These are phyloP conservation scores for Sebastiscus tertius DNA, from an alignment of 2,797 vertebrate species.

Conservation along the genomic window DNA sequence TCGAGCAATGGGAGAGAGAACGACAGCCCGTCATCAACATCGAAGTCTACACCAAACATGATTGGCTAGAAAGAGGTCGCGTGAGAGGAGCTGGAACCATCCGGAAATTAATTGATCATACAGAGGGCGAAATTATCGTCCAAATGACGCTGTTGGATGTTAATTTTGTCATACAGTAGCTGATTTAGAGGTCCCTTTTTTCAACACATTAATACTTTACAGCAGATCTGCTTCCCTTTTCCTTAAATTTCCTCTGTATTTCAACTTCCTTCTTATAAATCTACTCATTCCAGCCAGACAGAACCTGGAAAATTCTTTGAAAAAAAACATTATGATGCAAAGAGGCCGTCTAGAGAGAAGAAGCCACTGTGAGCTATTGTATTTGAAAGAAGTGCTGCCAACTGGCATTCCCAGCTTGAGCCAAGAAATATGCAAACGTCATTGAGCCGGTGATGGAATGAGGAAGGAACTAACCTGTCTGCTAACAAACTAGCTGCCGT, in stretches of 20 bases:
- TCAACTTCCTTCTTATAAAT: constrained; percentile 14
- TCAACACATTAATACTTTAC: neutral
- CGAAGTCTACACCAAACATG: too few species aligned
- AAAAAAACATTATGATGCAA: constrained; percentile 11
- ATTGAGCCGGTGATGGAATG: neutral
- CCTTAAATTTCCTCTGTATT: neutral
- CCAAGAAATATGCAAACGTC: neutral
- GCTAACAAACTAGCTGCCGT: neutral
- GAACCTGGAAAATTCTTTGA: constrained; percentile 4
- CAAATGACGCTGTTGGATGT: too few species aligned
- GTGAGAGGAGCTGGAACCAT: too few species aligned
- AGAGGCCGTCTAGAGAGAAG: neutral
- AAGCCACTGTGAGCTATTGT: neutral
- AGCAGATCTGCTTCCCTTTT: neutral
- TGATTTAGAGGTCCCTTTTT: neutral
- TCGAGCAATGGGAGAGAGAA: too few species aligned
- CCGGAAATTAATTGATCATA: too few species aligned
- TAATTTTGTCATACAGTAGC: too few species aligned
- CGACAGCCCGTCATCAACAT: too few species aligned
- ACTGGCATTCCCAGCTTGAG: neutral
- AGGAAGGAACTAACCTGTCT: constrained; percentile 10
- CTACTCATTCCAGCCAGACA: neutral
- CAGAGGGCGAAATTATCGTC: too few species aligned
- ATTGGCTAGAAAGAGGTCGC: too few species aligned
- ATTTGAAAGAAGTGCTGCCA: neutral